Conservation (phyloP, 2,888 invertebrate species). For the Elmis aenea region DNA sequence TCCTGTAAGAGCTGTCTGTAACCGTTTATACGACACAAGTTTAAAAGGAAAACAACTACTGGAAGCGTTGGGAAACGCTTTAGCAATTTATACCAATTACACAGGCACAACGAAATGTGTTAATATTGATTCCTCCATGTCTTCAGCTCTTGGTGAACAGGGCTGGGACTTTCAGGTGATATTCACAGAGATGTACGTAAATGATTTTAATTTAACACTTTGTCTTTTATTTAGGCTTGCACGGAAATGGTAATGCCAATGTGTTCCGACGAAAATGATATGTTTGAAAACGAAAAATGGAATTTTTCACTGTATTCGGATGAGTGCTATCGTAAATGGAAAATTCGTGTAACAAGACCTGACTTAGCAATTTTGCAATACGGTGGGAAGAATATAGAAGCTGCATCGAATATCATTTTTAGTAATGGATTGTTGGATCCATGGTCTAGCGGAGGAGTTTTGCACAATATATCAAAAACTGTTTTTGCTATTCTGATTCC, state of each 20-base stretch:
- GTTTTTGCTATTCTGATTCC: conserved; percentile 69
- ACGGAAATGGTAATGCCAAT: conserved; percentile 97
- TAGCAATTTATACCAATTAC: conserved; percentile 77
- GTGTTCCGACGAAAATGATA: conserved; percentile 68
- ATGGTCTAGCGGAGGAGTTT: conserved; percentile 81
- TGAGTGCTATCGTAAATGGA: conserved; percentile 65
- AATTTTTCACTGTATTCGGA: conserved; percentile 61
- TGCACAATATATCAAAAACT: conserved; percentile 60
- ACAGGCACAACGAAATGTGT: conserved; percentile 69
- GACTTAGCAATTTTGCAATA: conserved; percentile 69
- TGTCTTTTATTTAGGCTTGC: conserved; percentile 64
- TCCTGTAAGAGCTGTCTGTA: conserved; percentile 68
- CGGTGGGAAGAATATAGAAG: conserved; percentile 70
- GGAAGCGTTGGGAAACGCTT: conserved; percentile 59
- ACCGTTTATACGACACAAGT: conserved; percentile 47
- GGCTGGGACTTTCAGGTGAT: conserved; percentile 84
- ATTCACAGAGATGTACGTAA: conserved; percentile 1
- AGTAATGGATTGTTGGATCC: conserved; percentile 85
- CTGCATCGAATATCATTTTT: conserved; percentile 67
- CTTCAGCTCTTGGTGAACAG: conserved; percentile 54
- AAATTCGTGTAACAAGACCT: conserved; percentile 57
- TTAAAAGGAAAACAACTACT: conserved; percentile 52
- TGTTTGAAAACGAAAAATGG: conserved; percentile 79
- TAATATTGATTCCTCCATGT: conserved; percentile 54
- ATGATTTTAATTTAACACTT: background rate